Evolutionary conservation across 2,113 vertebrate species (phyloP), one percentile per base, ranked within the genome.

Genomic region (Triplophysa tibetana): DNA sequence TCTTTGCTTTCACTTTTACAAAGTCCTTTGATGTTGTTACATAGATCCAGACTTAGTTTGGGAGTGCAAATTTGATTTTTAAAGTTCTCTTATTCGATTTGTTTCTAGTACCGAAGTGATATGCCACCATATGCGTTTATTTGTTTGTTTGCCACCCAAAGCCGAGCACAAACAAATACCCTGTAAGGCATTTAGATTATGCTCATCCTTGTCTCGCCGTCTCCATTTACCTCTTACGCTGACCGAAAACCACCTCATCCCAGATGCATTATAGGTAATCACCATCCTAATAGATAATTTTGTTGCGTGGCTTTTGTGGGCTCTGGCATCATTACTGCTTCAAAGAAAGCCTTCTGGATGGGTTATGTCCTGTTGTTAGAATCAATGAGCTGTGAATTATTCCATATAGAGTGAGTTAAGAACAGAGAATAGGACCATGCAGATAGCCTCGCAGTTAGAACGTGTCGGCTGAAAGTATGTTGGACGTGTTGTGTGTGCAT

Each of bases 341-440:
- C 78, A 73, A 54, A 76, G 61, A 33, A 26, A 67, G 65, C 70
- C 70, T 68, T 63, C 74, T 70, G 11, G 43, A 38, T 76, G 79
- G 50, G 48, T 85, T 79, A 73, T 73, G 70, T 72, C 79, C 79
- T 48, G 54, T 83, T 83, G 78, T 81, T 85, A 79, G 67, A 83
- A 81, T 81, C 84, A 83, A 81, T 83, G 80, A 67, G 70, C 77
- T 81, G 79, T 54, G 48, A 83, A 85, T 79, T 75, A 84, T 76
- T 77, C 83, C 67, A 79, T 79, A 81, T 64, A 62, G 70, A 54
- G 76, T 61, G 72, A 70, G 76, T 81, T 84, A 75, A 79, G 58
- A 70, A 63, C 80, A 76, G 76, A 48, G 56, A 38, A 64, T 66
- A 72, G 79, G 45, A 62, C 50, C 43, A 52, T 69, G 14, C 58